Percentiles rank a stretch among this genome's conserved stretches.
These are phyloP conservation scores for Psix sp. DNA, from an alignment of 1,140 invertebrate genomes.

Conservation along the genomic window DNA sequence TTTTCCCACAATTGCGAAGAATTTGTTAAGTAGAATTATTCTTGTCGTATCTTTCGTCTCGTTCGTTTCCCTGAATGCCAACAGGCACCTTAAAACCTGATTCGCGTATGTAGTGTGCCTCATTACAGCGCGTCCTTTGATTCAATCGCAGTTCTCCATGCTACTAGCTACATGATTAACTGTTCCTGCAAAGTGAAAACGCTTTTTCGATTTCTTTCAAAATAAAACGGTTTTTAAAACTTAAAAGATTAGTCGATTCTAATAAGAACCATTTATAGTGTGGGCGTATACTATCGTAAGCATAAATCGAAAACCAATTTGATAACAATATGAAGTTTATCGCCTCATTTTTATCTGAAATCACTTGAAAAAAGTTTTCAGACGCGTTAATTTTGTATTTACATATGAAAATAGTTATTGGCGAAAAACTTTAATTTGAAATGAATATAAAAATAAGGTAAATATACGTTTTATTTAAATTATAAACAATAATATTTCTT, in stretches of 20 bases:
- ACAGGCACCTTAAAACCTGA: slow-evolving; percentile 36
- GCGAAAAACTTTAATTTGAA: no score
- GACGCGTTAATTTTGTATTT: no score
- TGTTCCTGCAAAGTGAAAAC: slow-evolving; percentile 14
- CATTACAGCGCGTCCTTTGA: slow-evolving; percentile 43
- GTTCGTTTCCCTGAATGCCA: slow-evolving; percentile 22
- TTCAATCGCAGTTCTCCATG: slow-evolving; percentile 39
- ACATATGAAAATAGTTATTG: no score
- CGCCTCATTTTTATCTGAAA: slow-evolving; percentile 67
- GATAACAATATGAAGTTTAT: slow-evolving; percentile 73
- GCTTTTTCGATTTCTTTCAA: slow-evolving; percentile 2
- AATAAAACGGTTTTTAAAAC: slow-evolving; percentile 16
- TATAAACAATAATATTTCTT: no score
- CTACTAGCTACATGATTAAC: slow-evolving; percentile 35
- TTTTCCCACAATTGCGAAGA: slow-evolving; percentile 20
- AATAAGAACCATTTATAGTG: slow-evolving; percentile 44
- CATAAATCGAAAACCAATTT: slow-evolving; percentile 76
- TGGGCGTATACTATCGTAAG: slow-evolving; percentile 67
- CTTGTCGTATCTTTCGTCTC: slow-evolving; percentile 3
- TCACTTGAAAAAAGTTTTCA: slow-evolving; percentile 40
- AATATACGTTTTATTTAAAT: no score
- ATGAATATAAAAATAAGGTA: no score
- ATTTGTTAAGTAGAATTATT: slow-evolving; percentile 14
- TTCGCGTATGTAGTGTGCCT: slow-evolving; percentile 48
- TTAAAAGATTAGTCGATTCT: slow-evolving; percentile 16